Base-by-base conservation (phyloP, 92 coral and sea anemone species). In the Heteractis magnifica region DNA sequence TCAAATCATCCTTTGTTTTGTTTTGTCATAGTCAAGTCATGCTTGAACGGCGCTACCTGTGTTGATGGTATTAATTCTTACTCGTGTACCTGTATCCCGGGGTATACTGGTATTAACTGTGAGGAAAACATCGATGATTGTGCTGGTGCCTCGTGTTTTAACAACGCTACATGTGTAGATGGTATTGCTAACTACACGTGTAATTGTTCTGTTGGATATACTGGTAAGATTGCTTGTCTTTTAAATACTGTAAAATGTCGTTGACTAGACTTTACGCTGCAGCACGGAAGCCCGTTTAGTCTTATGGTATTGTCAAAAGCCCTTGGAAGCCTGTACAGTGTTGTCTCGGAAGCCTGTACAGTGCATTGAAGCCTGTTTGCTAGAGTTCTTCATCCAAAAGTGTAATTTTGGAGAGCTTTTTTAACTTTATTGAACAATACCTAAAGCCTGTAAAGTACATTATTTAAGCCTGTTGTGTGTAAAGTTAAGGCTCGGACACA, bases 81-180 rank as follows among this genome's bases (percentile, higher is more conserved):
- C 20, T 70, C 89, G 95, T 93, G 97, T 59, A 56, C 89, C 1
- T 93, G 97, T 65, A 84, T 75, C 44, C 70, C 34, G 78, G 97
- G 97, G 56, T 93, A 78, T 58, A 92, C 89, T 0, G 94, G 94
- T 6, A 86, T 82, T 26, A 94, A 93, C 71, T 93, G 97, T 71
- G 97, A 93, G 52, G 86, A 85, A 18, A 91, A 93, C 88, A 85
- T 92, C 60, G 91, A 93, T 71, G 97, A 93, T 77, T 93, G 97
- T 70, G 80, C 76, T 10, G 83, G 91, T 8, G 85, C 85, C 49
- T 53, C 91, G 0, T 90, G 92, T 72, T 81, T 85, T 50, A 80
- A 87, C 77, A 79, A 85, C 55, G 97, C 95, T 23, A 86, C 92
- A 5, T 93, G 97, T 65, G 80, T 86, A 3, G 97, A 93, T 72